Base-by-base conservation (phyloP, 2,888 invertebrate genomes). In the Agriopis marginaria region DNA sequence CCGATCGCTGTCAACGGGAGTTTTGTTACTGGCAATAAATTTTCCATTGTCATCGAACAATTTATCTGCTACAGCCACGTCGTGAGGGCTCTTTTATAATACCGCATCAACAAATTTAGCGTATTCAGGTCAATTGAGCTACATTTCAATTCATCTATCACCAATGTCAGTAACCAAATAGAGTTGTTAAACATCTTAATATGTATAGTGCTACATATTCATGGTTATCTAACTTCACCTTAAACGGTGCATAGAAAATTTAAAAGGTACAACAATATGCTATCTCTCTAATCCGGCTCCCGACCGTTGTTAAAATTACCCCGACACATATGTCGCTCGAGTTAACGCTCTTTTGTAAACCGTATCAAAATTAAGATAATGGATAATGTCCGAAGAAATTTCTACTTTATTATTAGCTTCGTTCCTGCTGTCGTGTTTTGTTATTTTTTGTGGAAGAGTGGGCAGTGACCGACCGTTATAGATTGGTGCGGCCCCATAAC, bases 301-400 rank as follows among this genome's bases (percentile, higher is more conserved):
- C 78, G 70, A 67, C 73, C 70, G 76, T 75, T 76, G 73, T 75
- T 71, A 77, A 75, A 75, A 69, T 69, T 61, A 76, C 68, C 75
- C 73, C 68, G 51, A 83, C 87, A 83, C 92, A 92, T 87, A 91
- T 93, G 91, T 91, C 86, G 88, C 70, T 76, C 86, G 78, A 86
- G 86, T 89, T 91, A 87, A 91, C 91, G 91, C 90, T 89, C 85
- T 91, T 92, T 92, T 92, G 92, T 93, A 87, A 84, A 86, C 87
- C 90, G 88, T 92, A 91, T 92, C 91, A 90, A 89, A 91, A 93
- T 93, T 93, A 90, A 93, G 93, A 93, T 94, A 93, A 93, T 93
- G 89, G 86, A 84, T 87, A 88, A 87, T 90, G 91, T 88, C 91
- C 88, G 89, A 86, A 86, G 85, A 86, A 89, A 89, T 88, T 89